Base-by-base conservation (phyloP, 2,888 invertebrate species). In the Drosophila gaucha region DNA sequence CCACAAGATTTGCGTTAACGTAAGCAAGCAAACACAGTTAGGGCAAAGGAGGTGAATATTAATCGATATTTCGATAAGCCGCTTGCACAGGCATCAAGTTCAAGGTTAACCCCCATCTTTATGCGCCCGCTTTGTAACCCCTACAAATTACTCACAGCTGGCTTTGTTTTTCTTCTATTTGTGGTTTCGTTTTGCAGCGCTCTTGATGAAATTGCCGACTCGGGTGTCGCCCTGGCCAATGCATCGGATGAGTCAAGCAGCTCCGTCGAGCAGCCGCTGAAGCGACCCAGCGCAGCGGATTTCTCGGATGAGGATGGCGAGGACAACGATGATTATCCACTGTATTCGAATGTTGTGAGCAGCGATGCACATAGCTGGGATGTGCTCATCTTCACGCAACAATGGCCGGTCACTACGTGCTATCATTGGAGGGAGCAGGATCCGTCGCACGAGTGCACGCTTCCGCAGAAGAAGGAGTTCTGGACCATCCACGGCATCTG, bases 401-500 rank as follows among this genome's bases (percentile, higher is more conserved):
- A 94, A 78, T 97, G 96, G 96, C 96, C 96, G 0, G 92, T 93
- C 36, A 95, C 95, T 0, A 93, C 94, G 2, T 97, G 97, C 85
- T 93, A 93, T 38, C 92, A 94, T 67, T 96, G 96, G 96, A 93
- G 94, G 79, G 94, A 94, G 73, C 91, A 93, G 49, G 92, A 93
- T 46, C 90, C 93, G 1, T 88, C 92, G 0, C 94, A 95, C 78
- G 92, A 93, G 1, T 97, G 97, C 85, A 89, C 91, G 0, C 90
- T 96, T 76, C 96, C 96, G 2, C 90, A 75, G 16, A 92, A 93
- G 46, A 92, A 91, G 12, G 93, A 94, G 51, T 92, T 94, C 2
- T 97, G 97, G 97, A 94, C 95, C 0, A 94, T 97, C 30, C 97
- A 97, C 85, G 97, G 97, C 1, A 93, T 97, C 35, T 97, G 97